These are phyloP conservation scores for Callyntrura guangdongensis DNA, from an alignment of 2,888 invertebrate species.

Conservation along the genomic window DNA sequence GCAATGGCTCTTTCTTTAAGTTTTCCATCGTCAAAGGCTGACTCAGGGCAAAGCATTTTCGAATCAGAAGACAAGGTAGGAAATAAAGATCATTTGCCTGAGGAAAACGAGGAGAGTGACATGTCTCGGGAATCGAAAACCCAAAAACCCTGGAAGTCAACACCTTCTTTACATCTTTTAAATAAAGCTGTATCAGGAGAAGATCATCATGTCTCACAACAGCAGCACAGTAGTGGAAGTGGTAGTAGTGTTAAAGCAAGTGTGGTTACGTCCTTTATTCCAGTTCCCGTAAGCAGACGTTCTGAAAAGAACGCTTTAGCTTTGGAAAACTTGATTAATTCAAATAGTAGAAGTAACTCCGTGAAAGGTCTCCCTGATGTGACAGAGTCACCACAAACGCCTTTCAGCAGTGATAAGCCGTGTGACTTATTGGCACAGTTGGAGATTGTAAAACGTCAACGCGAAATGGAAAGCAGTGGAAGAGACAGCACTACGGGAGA, in stretches of 20 bases:
- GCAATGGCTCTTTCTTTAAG: constrained; percentile 78
- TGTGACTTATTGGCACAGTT: constrained; percentile 80
- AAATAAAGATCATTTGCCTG: constrained; percentile 5
- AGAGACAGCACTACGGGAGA: constrained; percentile 51
- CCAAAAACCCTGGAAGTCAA: constrained; percentile 70
- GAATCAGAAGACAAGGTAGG: constrained; percentile 18
- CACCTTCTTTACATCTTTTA: constrained; percentile 63
- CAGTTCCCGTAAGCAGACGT: constrained; percentile 47
- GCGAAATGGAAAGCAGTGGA: constrained; percentile 70
- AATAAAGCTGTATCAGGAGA: background rate
- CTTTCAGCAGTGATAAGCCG: constrained; percentile 76
- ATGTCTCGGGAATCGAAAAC: constrained; percentile 21
- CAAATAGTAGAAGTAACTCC: constrained; percentile 44
- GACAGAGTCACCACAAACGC: constrained; percentile 77
- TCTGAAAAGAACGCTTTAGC: constrained; percentile 43
- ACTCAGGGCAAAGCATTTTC: constrained; percentile 65
- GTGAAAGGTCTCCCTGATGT: constrained; percentile 77
- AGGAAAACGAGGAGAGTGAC: background rate
- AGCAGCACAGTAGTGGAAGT: constrained; percentile 18
- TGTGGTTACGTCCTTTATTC: constrained; percentile 63
- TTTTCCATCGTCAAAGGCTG: constrained; percentile 75
- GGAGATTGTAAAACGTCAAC: constrained; percentile 66
- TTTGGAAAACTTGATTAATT: constrained; percentile 67
- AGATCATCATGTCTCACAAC: constrained; percentile 23
- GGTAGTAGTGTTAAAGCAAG: constrained; percentile 5